Percentiles rank a stretch among this genome's conserved stretches.
phyloP scores from a whole-genome alignment of 1,140 invertebrate genomes.

The Hypsibius dujardini region DNA sequence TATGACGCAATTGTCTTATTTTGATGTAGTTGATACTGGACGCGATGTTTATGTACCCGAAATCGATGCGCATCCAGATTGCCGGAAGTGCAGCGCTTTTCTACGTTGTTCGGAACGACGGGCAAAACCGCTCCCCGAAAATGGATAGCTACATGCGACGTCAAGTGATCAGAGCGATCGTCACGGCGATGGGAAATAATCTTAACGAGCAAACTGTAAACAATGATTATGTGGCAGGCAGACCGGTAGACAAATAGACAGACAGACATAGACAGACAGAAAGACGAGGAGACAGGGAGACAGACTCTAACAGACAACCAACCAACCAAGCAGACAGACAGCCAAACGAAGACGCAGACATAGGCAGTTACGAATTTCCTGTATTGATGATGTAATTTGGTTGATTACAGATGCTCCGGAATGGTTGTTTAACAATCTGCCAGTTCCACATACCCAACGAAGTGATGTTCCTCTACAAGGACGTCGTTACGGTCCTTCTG shows the following conservation, averaged over 20 bases:
- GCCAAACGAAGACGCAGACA: too few relatives aligned
- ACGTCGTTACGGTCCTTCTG: conserved; percentile 63
- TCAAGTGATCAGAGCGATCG: neutral
- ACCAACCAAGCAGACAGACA: too few relatives aligned
- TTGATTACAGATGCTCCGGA: conserved; percentile 57
- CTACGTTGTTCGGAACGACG: conserved; percentile 26
- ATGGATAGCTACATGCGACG: conserved; percentile 19
- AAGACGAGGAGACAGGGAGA: conserved; percentile 19
- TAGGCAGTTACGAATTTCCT: too few relatives aligned
- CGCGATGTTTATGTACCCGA: conserved; percentile 25
- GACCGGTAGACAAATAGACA: too few relatives aligned
- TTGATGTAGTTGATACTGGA: conserved; percentile 25
- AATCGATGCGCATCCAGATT: conserved; percentile 26
- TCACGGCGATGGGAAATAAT: conserved; percentile 25
- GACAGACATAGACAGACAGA: too few relatives aligned
- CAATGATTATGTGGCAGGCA: too few relatives aligned
- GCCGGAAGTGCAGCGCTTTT: conserved; percentile 29
- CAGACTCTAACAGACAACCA: too few relatives aligned
- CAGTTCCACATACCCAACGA: conserved; percentile 85
- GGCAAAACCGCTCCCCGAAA: conserved; percentile 18
- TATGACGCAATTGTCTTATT: conserved; percentile 16
- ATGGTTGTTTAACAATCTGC: conserved; percentile 79
- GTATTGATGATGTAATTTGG: too few relatives aligned
- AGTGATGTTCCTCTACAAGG: conserved; percentile 75
- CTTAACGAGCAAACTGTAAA: conserved; percentile 24